Evolutionary conservation across 2,113 vertebrate genomes (phyloP).

Genomic region (Anguilla rostrata): DNA sequence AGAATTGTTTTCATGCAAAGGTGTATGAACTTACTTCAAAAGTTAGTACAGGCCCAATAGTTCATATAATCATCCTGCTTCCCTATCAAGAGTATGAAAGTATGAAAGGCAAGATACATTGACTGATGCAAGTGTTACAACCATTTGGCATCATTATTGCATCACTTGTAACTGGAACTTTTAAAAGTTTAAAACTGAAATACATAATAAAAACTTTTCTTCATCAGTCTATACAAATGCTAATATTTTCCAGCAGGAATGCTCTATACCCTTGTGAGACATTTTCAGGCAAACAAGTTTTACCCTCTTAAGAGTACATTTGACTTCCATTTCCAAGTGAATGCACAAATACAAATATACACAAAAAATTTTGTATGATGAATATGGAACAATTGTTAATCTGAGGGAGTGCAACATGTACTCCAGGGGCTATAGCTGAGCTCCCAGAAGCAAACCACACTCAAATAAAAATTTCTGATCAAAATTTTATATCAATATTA

Average conservation of each 20-base stretch:
- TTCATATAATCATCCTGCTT: neutral
- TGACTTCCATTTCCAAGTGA: neutral
- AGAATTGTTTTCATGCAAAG: neutral
- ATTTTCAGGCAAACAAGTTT: neutral
- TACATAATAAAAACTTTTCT: neutral
- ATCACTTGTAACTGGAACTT: neutral
- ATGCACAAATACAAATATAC: neutral
- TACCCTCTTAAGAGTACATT: neutral
- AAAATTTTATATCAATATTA: too few species aligned
- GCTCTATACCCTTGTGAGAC: neutral
- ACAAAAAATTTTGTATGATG: too few species aligned
- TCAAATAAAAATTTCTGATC: too few species aligned
- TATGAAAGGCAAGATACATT: neutral
- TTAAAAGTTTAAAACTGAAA: neutral
- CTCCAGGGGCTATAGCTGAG: too few species aligned
- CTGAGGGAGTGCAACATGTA: too few species aligned
- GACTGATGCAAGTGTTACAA: conserved; percentile 6
- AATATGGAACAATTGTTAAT: too few species aligned
- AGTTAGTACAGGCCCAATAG: neutral
- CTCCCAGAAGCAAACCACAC: too few species aligned
- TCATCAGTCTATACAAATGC: neutral
- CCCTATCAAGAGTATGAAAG: too few species aligned
- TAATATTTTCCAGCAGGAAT: neutral
- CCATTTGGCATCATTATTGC: neutral
- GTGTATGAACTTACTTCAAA: neutral